phyloP scores from a whole-genome alignment of 2,113 vertebrate species.

The Hemichromis elongatus region DNA sequence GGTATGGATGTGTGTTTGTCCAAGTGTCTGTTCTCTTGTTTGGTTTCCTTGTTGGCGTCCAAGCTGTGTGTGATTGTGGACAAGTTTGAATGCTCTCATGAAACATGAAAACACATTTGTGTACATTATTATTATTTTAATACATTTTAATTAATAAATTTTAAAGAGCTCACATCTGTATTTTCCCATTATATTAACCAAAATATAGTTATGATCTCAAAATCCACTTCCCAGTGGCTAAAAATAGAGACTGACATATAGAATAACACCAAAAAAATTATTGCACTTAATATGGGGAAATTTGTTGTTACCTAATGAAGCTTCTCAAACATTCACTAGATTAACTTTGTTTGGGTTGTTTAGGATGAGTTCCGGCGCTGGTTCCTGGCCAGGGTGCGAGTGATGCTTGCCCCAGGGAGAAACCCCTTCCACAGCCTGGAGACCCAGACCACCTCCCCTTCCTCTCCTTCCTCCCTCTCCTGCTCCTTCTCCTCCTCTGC shows the following conservation, averaged over 20 bases:
- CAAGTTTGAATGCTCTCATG: too few relatives aligned
- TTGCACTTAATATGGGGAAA: not conserved
- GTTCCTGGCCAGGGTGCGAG: conserved; percentile 91
- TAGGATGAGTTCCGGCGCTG: conserved; percentile 95
- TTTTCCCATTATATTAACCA: not conserved
- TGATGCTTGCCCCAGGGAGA: conserved; percentile 81
- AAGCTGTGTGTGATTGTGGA: too few relatives aligned
- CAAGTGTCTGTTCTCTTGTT: too few relatives aligned
- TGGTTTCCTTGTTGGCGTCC: too few relatives aligned
- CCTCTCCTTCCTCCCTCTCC: conserved; percentile 73
- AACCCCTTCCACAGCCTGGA: conserved; percentile 78
- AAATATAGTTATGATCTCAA: not conserved
- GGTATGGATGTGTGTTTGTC: too few relatives aligned
- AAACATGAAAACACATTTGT: not conserved
- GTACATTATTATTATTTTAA: not conserved
- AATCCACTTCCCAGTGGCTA: not conserved
- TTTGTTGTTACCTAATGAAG: not conserved
- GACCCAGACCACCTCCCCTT: conserved; percentile 70
- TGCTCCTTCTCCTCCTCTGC: conserved; percentile 62
- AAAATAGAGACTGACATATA: not conserved
- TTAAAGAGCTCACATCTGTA: not conserved
- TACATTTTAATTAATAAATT: too few relatives aligned
- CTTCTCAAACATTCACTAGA: not conserved
- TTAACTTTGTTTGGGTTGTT: not conserved
- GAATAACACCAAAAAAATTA: too few relatives aligned